Evolutionary conservation across 2,113 vertebrate genomes (phyloP), one percentile per base, ranked within the genome.

Genomic region (Albula glossodonta): DNA sequence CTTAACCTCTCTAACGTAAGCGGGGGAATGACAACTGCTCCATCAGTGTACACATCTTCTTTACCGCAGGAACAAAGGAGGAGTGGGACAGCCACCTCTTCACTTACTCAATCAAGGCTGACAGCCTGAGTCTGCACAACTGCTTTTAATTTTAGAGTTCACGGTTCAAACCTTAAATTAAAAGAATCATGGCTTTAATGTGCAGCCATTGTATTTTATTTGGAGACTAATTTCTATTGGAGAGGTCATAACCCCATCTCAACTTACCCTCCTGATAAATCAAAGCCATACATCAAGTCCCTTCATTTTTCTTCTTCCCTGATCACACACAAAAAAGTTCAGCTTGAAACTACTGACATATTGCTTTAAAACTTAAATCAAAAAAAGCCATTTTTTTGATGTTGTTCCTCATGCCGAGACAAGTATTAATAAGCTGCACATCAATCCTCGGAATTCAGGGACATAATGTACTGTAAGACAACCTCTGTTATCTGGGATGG

Each of bases 131-230:
- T 87, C 84, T 56, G 77, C 53, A 83, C 86, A 92, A 88, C 90
- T 92, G 91, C 90, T 83, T 79, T 84, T 85, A 86, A 91, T 90
- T 92, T 91, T 88, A 88, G 53, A 84, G 89, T 90, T 90, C 86
- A 90, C 51, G 84, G 91, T 88, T 92, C 90, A 89, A 84, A 87
- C 56, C 51, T 49, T 80, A 80, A 80, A 63, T 60, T 9, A 53
- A 57, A 82, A 5, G 3, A 85, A n/a, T 41, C 51, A n/a, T 25
- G 25, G n/a, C 77, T 85, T 63, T 80, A 87, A 51, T 6, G 48
- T 57, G 41, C 11, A 22, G 13, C n/a, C 22, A 53, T 85, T 74
- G 56, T 51, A 66, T 89, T 88, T 92, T 89, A 89, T 91, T 91
- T 83, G 19, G 86, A 83, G 89, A 87, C 90, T 91, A 86, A 91